Percentiles rank a stretch among this genome's conserved stretches.
These are phyloP conservation scores for Metridium senile DNA, from an alignment of 92 coral and sea anemone genomes.

Conservation along the genomic window DNA sequence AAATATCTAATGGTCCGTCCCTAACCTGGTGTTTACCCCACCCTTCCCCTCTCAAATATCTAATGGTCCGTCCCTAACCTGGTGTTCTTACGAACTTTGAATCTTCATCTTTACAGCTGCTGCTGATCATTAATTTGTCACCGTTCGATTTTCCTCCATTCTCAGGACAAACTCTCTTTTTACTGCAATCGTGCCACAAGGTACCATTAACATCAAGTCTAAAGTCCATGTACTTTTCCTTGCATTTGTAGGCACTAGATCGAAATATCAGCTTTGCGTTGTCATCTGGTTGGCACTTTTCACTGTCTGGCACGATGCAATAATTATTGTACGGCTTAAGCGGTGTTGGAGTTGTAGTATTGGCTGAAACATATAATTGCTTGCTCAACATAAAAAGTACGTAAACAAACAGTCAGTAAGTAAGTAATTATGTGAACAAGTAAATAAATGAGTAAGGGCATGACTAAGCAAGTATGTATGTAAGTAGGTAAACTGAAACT, in stretches of 20 bases:
- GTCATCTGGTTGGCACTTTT: slow-evolving; percentile 28
- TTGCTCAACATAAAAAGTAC: background rate
- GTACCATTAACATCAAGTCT: slow-evolving; percentile 30
- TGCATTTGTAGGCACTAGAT: slow-evolving; percentile 20
- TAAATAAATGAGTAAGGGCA: too few species aligned
- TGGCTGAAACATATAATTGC: slow-evolving; percentile 2
- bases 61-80: slow-evolving; percentile 31
- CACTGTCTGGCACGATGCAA: slow-evolving; percentile 39
- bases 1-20: too few species aligned
- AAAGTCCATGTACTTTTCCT: slow-evolving; percentile 35
- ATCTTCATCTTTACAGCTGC: slow-evolving; percentile 29
- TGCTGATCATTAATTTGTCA: slow-evolving; percentile 10
- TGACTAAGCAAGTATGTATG: too few species aligned
- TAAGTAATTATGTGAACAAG: too few species aligned
- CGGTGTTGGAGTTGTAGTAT: slow-evolving; percentile 41
- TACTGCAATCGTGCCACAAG: slow-evolving; percentile 28
- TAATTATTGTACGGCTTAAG: slow-evolving; percentile 34
- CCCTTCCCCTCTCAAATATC: too few species aligned
- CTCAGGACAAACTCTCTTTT: slow-evolving; percentile 32
- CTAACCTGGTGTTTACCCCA: too few species aligned
- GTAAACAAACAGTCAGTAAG: background rate
- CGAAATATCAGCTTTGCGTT: slow-evolving; percentile 31
- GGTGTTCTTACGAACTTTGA: slow-evolving; percentile 45
- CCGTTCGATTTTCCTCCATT: background rate
- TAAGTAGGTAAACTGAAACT: too few species aligned